Percentiles rank a stretch among this genome's conserved stretches.
Evolutionary conservation across 2,888 invertebrate species (phyloP).

Genomic region (Calameuta filiformis): DNA sequence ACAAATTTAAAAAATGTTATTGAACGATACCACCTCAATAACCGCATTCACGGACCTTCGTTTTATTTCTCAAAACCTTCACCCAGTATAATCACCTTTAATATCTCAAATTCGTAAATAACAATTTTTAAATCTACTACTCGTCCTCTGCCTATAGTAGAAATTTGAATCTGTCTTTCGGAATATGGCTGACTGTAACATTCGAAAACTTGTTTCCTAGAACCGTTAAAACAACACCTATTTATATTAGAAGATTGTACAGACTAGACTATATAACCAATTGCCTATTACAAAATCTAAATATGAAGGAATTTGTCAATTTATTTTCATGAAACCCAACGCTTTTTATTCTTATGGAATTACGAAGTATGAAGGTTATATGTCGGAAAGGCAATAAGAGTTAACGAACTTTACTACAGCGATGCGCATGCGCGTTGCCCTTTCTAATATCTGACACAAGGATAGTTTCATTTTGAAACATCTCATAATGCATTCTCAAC

Average conservation of each 20-base stretch:
- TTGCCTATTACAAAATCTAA: background rate
- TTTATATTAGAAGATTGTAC: background rate
- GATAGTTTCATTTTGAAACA: background rate
- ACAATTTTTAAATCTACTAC: background rate
- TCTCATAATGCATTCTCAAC: background rate
- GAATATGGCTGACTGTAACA: background rate
- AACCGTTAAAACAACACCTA: no score
- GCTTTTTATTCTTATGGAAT: background rate
- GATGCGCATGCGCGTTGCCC: background rate
- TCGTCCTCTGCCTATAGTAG: background rate
- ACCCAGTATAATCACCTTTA: background rate
- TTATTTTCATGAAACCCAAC: background rate
- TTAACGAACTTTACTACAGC: background rate
- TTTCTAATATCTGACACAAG: background rate
- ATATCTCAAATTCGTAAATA: background rate
- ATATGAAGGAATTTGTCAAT: background rate
- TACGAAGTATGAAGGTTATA: background rate
- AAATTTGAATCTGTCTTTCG: background rate
- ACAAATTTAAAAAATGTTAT: conserved; percentile 7
- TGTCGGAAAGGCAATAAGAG: background rate
- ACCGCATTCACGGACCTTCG: background rate
- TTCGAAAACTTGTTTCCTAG: background rate
- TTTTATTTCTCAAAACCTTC: background rate
- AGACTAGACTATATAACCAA: background rate
- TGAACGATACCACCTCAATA: background rate